Evolutionary conservation across 2,888 invertebrate species (phyloP), one percentile per base, ranked within the genome.

Genomic region (Nomada lathburiana): DNA sequence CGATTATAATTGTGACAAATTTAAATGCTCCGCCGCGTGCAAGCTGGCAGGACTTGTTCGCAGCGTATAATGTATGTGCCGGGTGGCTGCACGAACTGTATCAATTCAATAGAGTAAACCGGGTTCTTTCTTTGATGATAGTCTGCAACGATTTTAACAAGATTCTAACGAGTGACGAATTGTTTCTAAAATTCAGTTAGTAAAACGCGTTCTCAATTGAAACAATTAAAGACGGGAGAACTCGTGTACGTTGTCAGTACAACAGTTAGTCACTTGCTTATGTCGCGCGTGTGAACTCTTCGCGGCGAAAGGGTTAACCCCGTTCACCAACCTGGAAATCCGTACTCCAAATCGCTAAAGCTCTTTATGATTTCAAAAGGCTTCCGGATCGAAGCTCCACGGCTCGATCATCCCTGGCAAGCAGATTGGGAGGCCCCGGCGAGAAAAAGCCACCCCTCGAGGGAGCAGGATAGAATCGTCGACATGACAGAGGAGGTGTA

Each of bases 401-500:
- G 50, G 29, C 64, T 55, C 53, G 65, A 80, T 75, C 68, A 59
- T 72, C 60, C 63, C 50, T 4, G 13, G 52, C 18, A 26, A 59
- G 20, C 50, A 26, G 60, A 53, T 1, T 18, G 47, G 7, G 1
- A 23, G 47, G n/a, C 16, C 23, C 18, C 9, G 13, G 9, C 13
- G 13, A n/a, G 57, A 59, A 47, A 69, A 55, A 59, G 57, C 18
- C 18, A 36, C 23, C 11, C 4, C 5, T 11, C 1, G 36, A 1
- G 53, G 20, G 55, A 76, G 64, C 53, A 29, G 50, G 75, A 62
- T 26, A 63, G 68, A 73, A 57, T 60, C 59, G 57, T 70, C 88
- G 83, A 86, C 88, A 88, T 73, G 87, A 88, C 84, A 85, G 80
- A 83, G 86, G 84, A 86, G 86, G 87, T 88, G 88, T 89, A 81